Evolutionary conservation across 2,797 vertebrate species (phyloP).

Genomic region (Coranthus polyacanthus): DNA sequence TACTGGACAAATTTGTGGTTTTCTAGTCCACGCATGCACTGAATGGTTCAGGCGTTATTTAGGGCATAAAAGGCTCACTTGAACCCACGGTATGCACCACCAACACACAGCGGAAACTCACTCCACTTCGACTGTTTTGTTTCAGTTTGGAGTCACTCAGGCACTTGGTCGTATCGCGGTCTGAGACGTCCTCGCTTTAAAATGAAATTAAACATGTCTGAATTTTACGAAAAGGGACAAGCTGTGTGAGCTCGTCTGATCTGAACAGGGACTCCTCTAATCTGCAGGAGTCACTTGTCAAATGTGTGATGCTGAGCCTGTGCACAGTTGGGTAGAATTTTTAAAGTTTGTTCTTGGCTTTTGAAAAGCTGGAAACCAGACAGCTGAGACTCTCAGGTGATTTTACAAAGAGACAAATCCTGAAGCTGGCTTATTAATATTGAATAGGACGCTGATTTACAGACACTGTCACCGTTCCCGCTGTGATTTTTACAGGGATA

Average conservation of each 20-base stretch:
- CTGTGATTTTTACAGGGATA: slow-evolving; percentile 25
- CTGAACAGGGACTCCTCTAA: slow-evolving; percentile 9
- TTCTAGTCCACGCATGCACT: too few species aligned
- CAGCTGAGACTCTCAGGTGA: slow-evolving; percentile 34
- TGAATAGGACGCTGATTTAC: slow-evolving; percentile 34
- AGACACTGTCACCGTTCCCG: slow-evolving; percentile 3
- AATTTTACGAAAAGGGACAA: slow-evolving; percentile 8
- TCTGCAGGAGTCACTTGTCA: not conserved
- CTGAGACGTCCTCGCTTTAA: too few species aligned
- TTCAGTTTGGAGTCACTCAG: too few species aligned
- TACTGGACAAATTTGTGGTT: too few species aligned
- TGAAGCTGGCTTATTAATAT: slow-evolving; percentile 39
- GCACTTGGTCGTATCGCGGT: too few species aligned
- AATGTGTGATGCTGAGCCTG: slow-evolving; percentile 7
- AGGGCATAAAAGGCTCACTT: too few species aligned
- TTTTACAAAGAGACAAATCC: slow-evolving; percentile 32
- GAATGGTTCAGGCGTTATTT: too few species aligned
- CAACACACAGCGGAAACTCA: too few species aligned
- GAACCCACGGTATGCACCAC: too few species aligned
- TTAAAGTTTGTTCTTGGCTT: slow-evolving; percentile 28
- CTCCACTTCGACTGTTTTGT: too few species aligned
- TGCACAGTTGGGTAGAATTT: slow-evolving; percentile 16
- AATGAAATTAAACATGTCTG: not conserved
- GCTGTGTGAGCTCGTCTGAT: slow-evolving; percentile 2
- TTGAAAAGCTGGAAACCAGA: slow-evolving; percentile 8